A percentile compares a stretch with the other conserved stretches of the same genome.
phyloP scores from a whole-genome alignment of 2,113 vertebrate genomes.

The Tretioscincus oriximinensis region DNA sequence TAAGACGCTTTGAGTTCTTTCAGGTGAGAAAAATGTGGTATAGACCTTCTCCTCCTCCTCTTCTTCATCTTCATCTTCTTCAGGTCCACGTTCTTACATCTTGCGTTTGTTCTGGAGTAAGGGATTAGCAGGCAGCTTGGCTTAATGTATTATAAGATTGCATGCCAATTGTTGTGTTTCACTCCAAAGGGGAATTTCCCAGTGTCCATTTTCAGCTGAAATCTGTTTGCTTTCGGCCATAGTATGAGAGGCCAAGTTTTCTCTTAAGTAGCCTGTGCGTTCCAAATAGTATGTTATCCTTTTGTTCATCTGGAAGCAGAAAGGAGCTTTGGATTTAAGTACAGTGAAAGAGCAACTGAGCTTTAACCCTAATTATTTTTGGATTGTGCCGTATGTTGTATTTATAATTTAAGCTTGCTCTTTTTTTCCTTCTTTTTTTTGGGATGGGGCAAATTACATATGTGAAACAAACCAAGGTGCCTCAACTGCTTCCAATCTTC shows the following conservation, averaged over 20 bases:
- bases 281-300: conserved; percentile 14
- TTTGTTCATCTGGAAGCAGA: conserved; percentile 19
- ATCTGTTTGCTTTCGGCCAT: conserved; percentile 12
- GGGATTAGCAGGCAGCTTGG: conserved; percentile 8
- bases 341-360: conserved; percentile 46
- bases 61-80: no score
- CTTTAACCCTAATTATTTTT: conserved; percentile 54
- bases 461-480: conserved; percentile 56
- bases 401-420: conserved; percentile 57
- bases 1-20: no score
- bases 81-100: neutral
- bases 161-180: conserved; percentile 10
- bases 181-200: neutral
- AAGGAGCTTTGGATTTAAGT: conserved; percentile 44
- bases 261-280: neutral
- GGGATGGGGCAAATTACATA: conserved; percentile 45
- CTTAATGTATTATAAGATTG: conserved; percentile 16
- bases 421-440: conserved; percentile 39
- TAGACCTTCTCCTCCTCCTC: no score
- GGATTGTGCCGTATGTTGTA: conserved; percentile 52
- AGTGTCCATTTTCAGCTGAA: conserved; percentile 11
- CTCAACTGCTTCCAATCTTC: conserved; percentile 68
- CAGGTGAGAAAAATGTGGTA: no score
- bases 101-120: conserved; percentile 19
- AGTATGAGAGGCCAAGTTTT: neutral